Conservation (phyloP, 2,113 vertebrate genomes). For the Ctenodactylus gundi region DNA sequence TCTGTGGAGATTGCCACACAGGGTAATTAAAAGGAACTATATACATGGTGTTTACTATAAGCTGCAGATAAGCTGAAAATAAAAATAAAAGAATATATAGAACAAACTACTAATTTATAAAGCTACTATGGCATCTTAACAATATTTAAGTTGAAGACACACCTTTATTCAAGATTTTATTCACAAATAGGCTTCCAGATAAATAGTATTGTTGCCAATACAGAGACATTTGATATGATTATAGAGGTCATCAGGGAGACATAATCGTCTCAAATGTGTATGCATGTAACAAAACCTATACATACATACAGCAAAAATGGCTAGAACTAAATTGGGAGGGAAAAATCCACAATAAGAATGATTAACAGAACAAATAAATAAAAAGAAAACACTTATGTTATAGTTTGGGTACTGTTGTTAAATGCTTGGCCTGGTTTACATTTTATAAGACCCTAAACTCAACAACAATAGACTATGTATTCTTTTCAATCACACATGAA, state of each 20-base stretch:
- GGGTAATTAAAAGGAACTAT: background rate
- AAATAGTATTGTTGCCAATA: background rate
- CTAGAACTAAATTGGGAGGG: background rate
- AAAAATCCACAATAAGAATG: background rate
- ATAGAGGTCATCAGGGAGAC: background rate
- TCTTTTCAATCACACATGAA: constrained; percentile 17
- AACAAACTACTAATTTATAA: background rate
- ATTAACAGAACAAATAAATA: background rate
- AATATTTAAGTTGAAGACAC: background rate
- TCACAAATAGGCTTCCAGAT: background rate
- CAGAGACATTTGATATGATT: background rate
- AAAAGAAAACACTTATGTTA: background rate
- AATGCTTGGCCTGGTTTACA: background rate
- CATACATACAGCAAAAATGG: background rate
- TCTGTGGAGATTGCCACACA: background rate
- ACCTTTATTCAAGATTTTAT: background rate
- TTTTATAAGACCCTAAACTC: constrained; percentile 1
- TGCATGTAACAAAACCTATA: background rate
- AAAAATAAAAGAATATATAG: background rate
- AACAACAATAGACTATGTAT: background rate
- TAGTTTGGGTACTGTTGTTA: background rate
- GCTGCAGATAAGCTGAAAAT: background rate
- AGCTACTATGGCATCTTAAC: background rate
- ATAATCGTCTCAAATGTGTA: background rate
- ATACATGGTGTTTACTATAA: background rate